A percentile compares a stretch with the other conserved stretches of the same genome.
phyloP scores from a whole-genome alignment of 2,888 invertebrate species.

The Tetropium fuscum region DNA sequence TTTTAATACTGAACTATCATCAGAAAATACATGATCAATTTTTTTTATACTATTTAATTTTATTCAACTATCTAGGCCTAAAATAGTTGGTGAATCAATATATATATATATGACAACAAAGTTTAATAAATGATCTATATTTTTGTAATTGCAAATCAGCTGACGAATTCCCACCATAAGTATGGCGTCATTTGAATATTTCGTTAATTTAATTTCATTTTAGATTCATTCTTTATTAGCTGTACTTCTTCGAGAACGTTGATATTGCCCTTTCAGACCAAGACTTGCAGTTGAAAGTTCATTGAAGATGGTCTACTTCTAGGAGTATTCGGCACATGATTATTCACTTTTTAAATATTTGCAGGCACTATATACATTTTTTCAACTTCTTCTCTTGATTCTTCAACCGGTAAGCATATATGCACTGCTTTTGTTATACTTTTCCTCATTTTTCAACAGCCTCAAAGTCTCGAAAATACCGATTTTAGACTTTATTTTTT shows the following conservation, averaged over 20 bases:
- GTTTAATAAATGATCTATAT: conserved; percentile 5
- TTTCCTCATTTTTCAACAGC: conserved; percentile 4
- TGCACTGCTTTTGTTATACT: conserved; percentile 6
- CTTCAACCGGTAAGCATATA: conserved; percentile 1
- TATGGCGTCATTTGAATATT: conserved; percentile 13
- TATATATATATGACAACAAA: conserved; percentile 18
- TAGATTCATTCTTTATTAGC: neutral
- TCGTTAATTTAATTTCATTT: too few relatives aligned
- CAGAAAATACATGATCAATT: conserved; percentile 4
- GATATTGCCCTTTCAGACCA: too few relatives aligned
- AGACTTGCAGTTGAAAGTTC: too few relatives aligned
- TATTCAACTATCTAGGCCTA: conserved; percentile 17
- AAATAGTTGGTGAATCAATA: conserved; percentile 11
- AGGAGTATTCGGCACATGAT: too few relatives aligned
- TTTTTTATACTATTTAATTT: conserved; percentile 11
- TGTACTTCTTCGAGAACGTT: neutral
- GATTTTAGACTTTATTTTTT: too few relatives aligned
- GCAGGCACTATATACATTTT: neutral
- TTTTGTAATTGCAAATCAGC: conserved; percentile 11
- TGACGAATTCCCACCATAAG: conserved; percentile 2
- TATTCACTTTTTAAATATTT: too few relatives aligned
- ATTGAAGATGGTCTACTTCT: too few relatives aligned
- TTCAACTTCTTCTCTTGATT: neutral
- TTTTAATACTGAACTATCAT: neutral
- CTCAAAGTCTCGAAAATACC: too few relatives aligned